Evolutionary conservation across 2,113 vertebrate species (phyloP).

Genomic region (Tursiops truncatus): DNA sequence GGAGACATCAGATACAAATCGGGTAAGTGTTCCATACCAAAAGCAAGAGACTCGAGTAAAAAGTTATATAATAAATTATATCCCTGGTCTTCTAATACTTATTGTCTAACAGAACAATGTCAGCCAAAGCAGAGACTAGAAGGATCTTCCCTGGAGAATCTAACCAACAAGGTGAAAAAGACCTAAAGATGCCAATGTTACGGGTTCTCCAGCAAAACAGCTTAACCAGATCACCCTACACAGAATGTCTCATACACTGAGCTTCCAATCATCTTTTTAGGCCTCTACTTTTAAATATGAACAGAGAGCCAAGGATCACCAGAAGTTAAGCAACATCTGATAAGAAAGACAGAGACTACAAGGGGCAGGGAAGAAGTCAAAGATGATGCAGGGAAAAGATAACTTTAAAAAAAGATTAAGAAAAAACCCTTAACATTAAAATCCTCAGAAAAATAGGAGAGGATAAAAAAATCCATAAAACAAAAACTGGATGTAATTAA

Average conservation of each 20-base stretch:
- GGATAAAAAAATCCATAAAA: neutral
- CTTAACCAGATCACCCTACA: neutral
- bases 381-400: neutral
- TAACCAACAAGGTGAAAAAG: neutral
- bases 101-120: neutral
- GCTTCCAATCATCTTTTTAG: neutral
- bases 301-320: neutral
- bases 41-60: neutral
- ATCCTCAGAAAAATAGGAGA: neutral
- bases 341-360: neutral
- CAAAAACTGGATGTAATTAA: neutral
- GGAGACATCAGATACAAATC: neutral
- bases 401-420: neutral
- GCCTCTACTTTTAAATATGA: neutral
- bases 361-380: neutral
- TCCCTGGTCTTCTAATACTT: neutral
- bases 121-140: neutral
- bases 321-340: neutral
- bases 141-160: neutral
- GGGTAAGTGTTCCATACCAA: neutral
- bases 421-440: neutral
- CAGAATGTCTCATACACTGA: neutral
- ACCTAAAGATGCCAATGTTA: neutral
- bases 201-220: neutral
- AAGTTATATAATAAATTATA: neutral